Conservation (phyloP, 2,888 invertebrate species). For the Erynnis tages region DNA sequence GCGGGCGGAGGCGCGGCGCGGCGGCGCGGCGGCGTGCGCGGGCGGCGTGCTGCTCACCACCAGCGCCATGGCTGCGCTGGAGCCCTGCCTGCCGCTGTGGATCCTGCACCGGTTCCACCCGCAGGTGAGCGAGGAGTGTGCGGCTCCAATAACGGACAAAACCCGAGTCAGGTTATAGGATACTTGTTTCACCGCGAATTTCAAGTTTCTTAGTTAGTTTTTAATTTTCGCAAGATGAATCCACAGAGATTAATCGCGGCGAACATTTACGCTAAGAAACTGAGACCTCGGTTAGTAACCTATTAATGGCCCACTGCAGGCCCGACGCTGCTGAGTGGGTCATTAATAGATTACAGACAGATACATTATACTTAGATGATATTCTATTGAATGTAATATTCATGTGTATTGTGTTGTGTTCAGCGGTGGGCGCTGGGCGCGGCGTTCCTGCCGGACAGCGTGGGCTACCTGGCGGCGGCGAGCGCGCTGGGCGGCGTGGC, state of each 20-base stretch:
- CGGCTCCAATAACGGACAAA: too few species aligned
- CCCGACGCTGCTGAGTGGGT: too few species aligned
- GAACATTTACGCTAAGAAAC: too few species aligned
- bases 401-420: neutral
- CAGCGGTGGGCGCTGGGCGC: slow-evolving; percentile 64
- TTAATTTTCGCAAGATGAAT: too few species aligned
- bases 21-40: slow-evolving; percentile 53
- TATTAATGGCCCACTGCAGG: too few species aligned
- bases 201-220: too few species aligned
- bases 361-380: too few species aligned
- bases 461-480: slow-evolving; percentile 62
- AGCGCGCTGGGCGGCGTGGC: slow-evolving; percentile 47
- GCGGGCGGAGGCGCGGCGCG: slow-evolving; percentile 39
- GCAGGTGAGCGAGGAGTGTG: slow-evolving; percentile 30
- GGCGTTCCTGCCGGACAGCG: slow-evolving; percentile 70
- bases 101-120: slow-evolving; percentile 55
- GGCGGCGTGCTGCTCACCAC: slow-evolving; percentile 67
- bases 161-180: too few species aligned
- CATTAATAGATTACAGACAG: too few species aligned
- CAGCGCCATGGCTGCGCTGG: slow-evolving; percentile 70
- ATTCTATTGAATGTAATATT: neutral
- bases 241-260: too few species aligned
- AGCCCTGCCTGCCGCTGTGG: slow-evolving; percentile 70
- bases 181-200: too few species aligned
- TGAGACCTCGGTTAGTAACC: too few species aligned